Conservation (phyloP, 2,888 invertebrate genomes). For the Elaeidobius kamerunicus region DNA sequence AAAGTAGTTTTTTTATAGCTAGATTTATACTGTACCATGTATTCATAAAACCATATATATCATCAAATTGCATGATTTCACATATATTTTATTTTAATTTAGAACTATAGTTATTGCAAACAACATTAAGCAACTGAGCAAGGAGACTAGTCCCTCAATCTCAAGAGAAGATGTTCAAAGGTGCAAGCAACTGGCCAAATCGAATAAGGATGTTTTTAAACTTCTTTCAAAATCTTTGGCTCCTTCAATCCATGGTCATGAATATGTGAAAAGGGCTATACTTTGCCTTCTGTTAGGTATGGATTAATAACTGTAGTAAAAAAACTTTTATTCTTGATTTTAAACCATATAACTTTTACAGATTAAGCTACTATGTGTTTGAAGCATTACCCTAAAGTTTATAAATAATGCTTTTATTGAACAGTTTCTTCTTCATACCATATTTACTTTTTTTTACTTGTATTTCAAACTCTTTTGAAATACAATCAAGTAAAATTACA, state of each 20-base stretch:
- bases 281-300: conserved; percentile 75
- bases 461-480: too few species aligned
- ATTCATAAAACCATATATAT: neutral
- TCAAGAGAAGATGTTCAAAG: conserved; percentile 83
- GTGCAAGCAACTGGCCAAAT: conserved; percentile 78
- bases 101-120: conserved; percentile 93
- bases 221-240: conserved; percentile 88
- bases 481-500: too few species aligned
- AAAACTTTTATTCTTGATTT: too few species aligned
- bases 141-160: conserved; percentile 76
- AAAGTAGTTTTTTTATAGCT: too few species aligned
- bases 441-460: neutral
- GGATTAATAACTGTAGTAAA: neutral
- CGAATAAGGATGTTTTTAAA: conserved; percentile 80
- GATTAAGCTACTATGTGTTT: too few species aligned
- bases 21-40: too few species aligned
- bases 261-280: conserved; percentile 94
- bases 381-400: too few species aligned
- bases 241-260: conserved; percentile 97
- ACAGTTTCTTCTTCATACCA: too few species aligned
- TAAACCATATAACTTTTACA: neutral
- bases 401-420: too few species aligned
- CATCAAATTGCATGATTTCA: neutral
- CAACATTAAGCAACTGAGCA: conserved; percentile 84
- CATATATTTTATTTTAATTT: conserved; percentile 36